Evolutionary conservation across 2,888 invertebrate species (phyloP), one percentile per base, ranked within the genome.

Genomic region (Pseudococcus longispinus): DNA sequence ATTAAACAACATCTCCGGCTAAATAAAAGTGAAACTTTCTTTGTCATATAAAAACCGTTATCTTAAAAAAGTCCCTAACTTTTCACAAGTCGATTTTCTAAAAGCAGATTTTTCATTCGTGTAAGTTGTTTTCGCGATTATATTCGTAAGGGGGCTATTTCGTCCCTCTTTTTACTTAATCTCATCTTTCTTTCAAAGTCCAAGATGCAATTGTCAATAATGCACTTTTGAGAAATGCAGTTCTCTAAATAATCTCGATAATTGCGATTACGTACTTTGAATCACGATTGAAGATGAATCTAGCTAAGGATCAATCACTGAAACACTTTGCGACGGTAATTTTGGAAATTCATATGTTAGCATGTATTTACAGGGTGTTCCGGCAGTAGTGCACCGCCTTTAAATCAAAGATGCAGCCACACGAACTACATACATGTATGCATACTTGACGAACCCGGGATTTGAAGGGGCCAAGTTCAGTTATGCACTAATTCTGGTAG

Each of bases 21-120:
- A 70, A 70, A 70, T 70, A 70, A 70, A 70, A 70, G 70, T 70
- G 70, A 70, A 70, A 70, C 70, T 70, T 70, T 70, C 70, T 29
- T 70, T 70, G 70, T 70, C 29, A 29, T 29, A 26, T 70, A 5
- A 29, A 70, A 70, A 29, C 32, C 29, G 29, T 70, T 29, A 70
- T 60, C 29, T 70, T 70, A 29, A 70, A 26, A 70, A 70, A 65
- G 70, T 70, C 29, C 18, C n/a, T 26, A 65, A 65, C 70, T 70
- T 29, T 65, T 29, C 29, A 26, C 29, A 4, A 70, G 26, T 15
- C 18, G 29, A 70, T 11, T 70, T 70, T 29, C 29, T 70, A 18
- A 70, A 70, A 29, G 70, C 18, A 70, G 29, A 70, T 70, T 70
- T 70, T 70, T 70, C 70, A 29, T 70, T 70, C 60, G 60, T 60